These are phyloP conservation scores for Gallinago nigripennis DNA, from an alignment of 2,797 vertebrate species.

Conservation along the genomic window DNA sequence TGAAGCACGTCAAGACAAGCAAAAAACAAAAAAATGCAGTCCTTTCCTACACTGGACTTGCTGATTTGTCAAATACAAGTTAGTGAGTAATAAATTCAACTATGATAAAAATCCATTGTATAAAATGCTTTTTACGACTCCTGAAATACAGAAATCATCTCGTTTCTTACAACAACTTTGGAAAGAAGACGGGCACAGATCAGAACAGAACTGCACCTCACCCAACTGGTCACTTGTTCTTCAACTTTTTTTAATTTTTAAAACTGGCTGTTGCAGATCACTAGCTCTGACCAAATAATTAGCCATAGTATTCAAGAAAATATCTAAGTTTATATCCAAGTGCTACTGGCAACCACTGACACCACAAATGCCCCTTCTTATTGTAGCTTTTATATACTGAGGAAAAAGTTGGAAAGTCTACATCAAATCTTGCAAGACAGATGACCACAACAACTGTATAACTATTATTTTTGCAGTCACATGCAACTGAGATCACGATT, in stretches of 20 bases:
- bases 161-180: not conserved
- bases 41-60: not conserved
- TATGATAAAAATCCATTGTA: not conserved
- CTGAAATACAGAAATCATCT: not conserved
- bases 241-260: not conserved
- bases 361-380: not conserved
- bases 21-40: slow-evolving; percentile 10
- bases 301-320: not conserved
- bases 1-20: slow-evolving; percentile 53
- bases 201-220: not conserved
- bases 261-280: not conserved
- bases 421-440: not conserved
- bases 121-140: not conserved
- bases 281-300: not conserved
- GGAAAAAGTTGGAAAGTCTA: not conserved
- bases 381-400: not conserved
- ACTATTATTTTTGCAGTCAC: not conserved
- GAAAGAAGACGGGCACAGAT: not conserved
- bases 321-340: not conserved
- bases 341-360: not conserved
- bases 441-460: not conserved
- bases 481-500: not conserved
- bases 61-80: not conserved
- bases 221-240: not conserved
- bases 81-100: not conserved